Evolutionary conservation across 2,113 vertebrate genomes (phyloP).

Genomic region (Corynorhinus townsendii): DNA sequence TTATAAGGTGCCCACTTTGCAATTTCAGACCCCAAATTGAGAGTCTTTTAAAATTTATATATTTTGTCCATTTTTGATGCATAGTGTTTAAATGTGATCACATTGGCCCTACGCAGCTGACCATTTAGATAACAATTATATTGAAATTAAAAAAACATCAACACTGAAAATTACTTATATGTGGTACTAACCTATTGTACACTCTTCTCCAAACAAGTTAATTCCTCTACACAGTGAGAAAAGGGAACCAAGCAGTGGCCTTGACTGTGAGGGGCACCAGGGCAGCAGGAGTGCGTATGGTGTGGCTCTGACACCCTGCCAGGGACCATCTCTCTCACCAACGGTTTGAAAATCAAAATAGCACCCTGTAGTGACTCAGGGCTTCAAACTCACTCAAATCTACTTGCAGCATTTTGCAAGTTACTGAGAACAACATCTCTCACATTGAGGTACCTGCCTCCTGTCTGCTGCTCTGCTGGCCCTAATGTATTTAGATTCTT

Average conservation of each 20-base stretch:
- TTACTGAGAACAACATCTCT: not conserved
- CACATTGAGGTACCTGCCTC: fast-evolving
- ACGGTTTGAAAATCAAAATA: not conserved
- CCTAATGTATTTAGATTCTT: conserved; percentile 49
- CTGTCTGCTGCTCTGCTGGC: not conserved
- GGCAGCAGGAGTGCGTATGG: not conserved
- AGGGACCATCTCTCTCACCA: not conserved
- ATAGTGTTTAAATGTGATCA: not conserved
- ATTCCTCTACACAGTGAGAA: not conserved
- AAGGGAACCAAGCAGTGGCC: not conserved
- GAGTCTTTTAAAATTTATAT: not conserved
- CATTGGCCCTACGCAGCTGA: not conserved
- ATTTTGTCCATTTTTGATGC: not conserved
- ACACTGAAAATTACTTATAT: not conserved
- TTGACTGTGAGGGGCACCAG: not conserved
- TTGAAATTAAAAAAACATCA: not conserved
- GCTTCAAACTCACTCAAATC: not conserved
- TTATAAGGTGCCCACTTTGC: not conserved
- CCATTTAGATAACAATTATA: not conserved
- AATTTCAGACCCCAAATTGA: not conserved
- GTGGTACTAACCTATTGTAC: not conserved
- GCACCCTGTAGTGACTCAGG: not conserved
- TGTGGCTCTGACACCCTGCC: not conserved
- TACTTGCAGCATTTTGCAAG: not conserved
- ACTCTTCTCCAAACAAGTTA: not conserved